Conservation (phyloP, 1,140 invertebrate genomes). For the Drosophila murphyi region DNA sequence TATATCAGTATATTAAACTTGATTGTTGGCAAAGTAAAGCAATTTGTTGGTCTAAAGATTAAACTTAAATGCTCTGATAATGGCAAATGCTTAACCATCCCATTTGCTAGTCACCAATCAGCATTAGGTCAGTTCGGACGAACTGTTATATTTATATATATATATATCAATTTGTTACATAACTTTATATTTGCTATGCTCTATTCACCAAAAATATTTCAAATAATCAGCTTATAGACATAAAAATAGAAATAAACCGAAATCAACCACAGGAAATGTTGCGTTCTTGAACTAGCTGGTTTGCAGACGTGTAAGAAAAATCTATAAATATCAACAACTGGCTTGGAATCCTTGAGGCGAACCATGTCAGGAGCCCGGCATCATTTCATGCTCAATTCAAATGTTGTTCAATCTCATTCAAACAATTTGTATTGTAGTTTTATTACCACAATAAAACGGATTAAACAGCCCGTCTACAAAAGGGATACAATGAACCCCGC, state of each 20-base stretch:
- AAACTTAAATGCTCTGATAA: too few species aligned
- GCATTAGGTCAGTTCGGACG: too few species aligned
- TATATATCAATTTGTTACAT: too few species aligned
- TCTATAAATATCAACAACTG: constrained; percentile 38
- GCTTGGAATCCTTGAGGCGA: constrained; percentile 14
- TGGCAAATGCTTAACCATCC: too few species aligned
- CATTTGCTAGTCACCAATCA: too few species aligned
- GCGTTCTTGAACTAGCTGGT: constrained; percentile 10
- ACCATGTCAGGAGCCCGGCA: constrained; percentile 35
- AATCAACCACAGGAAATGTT: background rate
- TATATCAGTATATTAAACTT: too few species aligned
- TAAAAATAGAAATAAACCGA: background rate
- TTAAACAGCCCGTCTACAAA: constrained; percentile 61
- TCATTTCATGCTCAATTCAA: constrained; percentile 78
- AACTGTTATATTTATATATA: background rate
- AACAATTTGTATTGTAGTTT: constrained; percentile 83
- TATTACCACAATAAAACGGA: constrained; percentile 83
- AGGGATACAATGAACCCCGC: constrained; percentile 64
- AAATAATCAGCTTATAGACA: constrained; percentile 2
- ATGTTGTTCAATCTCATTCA: constrained; percentile 80
- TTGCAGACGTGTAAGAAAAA: background rate
- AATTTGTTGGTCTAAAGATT: too few species aligned
- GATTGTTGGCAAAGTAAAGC: too few species aligned
- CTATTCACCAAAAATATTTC: background rate
- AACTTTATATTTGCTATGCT: too few species aligned